Evolutionary conservation across 2,113 vertebrate species (phyloP), one percentile per base, ranked within the genome.

Genomic region (Apistogramma diplotaenia): DNA sequence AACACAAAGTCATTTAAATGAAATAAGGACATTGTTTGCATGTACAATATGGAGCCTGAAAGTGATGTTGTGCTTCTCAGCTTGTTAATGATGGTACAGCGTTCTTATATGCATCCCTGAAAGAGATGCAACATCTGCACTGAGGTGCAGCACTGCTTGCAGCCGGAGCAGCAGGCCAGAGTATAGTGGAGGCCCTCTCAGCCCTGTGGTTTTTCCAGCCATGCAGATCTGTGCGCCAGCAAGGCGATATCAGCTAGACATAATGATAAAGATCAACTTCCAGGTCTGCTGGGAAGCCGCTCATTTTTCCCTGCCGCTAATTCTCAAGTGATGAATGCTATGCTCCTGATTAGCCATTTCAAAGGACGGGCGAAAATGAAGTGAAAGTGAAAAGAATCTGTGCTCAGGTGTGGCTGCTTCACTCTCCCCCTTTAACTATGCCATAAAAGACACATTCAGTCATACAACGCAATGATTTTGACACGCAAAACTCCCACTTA

Each of bases 301-400:
- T 78, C 74, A 23, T 56, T 85, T 83, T 86, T 56, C 23, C 15
- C 6, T 92, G 92, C 85, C 65, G 49, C 84, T 95, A 94, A 95
- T 95, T 93, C 93, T 93, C 82, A 94, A 54, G 92, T 93, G 94
- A 94, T 96, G 95, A 97, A 94, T 93, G 94, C 95, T 95, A 93
- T 70, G 85, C 89, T 94, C 95, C 92, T 91, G 93, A 95, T 96
- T 95, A 94, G 87, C 90, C 86, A 83, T 93, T 93, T 88, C 87
- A 93, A 79, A 93, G 78, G 51, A 89, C 6, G 3, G 72, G 21
- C 83, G 76, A 92, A 93, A 94, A 94, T 81, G 21, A 65, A 72
- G 55, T 2, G 25, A 54, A 16, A 37, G 62, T 51, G 82, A 84
- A 82, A 76, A 70, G 19, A 79, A 82, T 84, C 56, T 18, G 25